A percentile compares a stretch with the other conserved stretches of the same genome.
Conservation (phyloP, 2,113 vertebrate genomes). For the Psittacula cyanocephala region DNA sequence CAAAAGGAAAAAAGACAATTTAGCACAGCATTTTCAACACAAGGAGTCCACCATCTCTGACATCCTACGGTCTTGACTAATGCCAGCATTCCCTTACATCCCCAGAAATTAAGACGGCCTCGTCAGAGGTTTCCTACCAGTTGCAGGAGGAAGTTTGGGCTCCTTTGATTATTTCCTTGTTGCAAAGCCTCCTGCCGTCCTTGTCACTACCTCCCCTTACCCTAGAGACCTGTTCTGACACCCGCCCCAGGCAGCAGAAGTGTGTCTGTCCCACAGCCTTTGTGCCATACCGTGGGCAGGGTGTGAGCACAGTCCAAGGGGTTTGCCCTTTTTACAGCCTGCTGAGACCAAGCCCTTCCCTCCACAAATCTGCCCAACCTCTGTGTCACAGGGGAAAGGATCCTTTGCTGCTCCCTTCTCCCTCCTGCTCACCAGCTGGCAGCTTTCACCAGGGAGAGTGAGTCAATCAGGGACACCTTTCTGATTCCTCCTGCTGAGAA, state of each 20-base stretch:
- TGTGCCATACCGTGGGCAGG: not conserved
- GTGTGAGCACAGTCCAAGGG: not conserved
- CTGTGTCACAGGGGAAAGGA: not conserved
- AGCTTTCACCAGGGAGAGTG: not conserved
- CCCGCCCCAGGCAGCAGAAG: not conserved
- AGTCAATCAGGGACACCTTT: not conserved
- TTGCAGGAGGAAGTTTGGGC: not conserved
- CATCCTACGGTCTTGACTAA: not conserved
- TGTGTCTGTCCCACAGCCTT: not conserved
- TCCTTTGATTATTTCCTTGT: not conserved
- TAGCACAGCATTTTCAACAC: not conserved
- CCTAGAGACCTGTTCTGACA: not conserved
- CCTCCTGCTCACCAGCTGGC: not conserved
- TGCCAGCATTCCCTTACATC: not conserved
- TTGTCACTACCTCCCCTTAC: not conserved
- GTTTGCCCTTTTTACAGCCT: not conserved
- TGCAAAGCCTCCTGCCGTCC: not conserved
- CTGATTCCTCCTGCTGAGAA: constrained; percentile 11
- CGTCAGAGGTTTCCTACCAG: not conserved
- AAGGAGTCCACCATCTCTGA: not conserved
- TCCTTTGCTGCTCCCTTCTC: not conserved
- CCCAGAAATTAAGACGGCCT: not conserved
- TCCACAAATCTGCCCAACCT: not conserved
- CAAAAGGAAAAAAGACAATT: not conserved
- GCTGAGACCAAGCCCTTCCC: not conserved